Conservation (phyloP, 2,888 invertebrate species). For the Pseudococcus viburni region DNA sequence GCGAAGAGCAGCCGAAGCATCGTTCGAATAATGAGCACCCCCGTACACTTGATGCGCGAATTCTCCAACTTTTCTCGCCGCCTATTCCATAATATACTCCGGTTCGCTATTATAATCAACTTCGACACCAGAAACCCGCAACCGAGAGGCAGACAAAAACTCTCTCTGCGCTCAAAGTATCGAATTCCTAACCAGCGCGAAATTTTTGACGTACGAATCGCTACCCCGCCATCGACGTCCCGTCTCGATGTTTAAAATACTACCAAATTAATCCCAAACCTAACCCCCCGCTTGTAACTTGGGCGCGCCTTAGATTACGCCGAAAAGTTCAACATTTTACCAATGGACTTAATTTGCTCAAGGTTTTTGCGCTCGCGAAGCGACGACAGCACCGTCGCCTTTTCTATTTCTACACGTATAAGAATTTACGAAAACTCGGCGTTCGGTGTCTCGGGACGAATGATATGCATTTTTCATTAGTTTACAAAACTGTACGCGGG, state of each 20-base stretch:
- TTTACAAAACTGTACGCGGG: neutral
- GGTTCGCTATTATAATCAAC: slow-evolving; percentile 25
- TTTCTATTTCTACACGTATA: neutral
- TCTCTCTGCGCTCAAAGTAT: neutral
- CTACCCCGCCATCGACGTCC: neutral
- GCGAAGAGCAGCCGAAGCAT: neutral
- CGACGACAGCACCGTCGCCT: neutral
- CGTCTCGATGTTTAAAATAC: neutral
- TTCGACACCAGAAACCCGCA: slow-evolving; percentile 34
- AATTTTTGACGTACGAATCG: slow-evolving; percentile 13
- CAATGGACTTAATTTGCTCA: slow-evolving; percentile 1
- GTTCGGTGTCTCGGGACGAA: neutral
- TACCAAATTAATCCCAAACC: neutral
- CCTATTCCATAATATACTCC: neutral
- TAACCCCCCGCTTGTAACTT: neutral
- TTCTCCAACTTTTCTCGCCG: neutral
- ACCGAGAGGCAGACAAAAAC: slow-evolving; percentile 1
- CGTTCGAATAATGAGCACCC: slow-evolving; percentile 11
- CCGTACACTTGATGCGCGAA: neutral
- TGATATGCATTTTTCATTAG: slow-evolving; percentile 1
- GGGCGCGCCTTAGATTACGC: neutral
- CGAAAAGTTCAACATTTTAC: neutral
- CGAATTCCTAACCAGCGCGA: neutral
- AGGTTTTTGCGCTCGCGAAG: neutral
- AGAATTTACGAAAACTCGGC: neutral